Evolutionary conservation across 2,888 invertebrate genomes (phyloP), one percentile per base, ranked within the genome.

Genomic region (Amphipyra tragopoginis): DNA sequence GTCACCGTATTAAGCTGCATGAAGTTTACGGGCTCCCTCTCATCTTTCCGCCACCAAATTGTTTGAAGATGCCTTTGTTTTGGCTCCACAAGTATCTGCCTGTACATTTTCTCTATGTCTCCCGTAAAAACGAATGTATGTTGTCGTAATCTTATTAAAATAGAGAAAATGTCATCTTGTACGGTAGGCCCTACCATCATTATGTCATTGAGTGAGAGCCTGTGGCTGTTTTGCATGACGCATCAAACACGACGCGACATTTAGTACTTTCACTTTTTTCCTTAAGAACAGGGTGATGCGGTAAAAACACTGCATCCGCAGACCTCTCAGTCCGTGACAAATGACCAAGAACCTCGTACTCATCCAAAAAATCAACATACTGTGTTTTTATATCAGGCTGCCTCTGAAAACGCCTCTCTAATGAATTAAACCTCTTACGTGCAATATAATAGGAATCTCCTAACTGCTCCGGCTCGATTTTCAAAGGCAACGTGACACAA

Each of bases 221-320:
- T 33, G 58, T 51, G 0, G 34, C 38, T 0, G 58, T 51, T 45
- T 51, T 58, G 0, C 45, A 45, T 1, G 58, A 59, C 0, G 58
- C 58, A 13, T 59, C 36, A 2, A 59, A 59, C 2, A 59, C 58
- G 15, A 52, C 52, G 0, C 52, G 45, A 45, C 33, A 52, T 1
- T 59, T 59, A 11, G 52, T 59, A 6, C 45, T 59, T 14, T 45
- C 45, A 6, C 58, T 59, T 6, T 45, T 15, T 52, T 11, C 6
- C 6, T n/a, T 29, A 10, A 58, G 5, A 1, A 58, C 21, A 2
- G 51, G 38, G 6, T 58, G 50, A 51, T 58, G 57, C 7, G 57
- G 57, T 3, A 56, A 49, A n/a, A 50, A 13, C 0, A 43, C 43
- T 0, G 8, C 0, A 11, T n/a, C 9, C 0, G 21, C 49, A 49